Evolutionary conservation across 2,113 vertebrate species (phyloP), one percentile per base, ranked within the genome.

Genomic region (Cephalopholis sonnerati): DNA sequence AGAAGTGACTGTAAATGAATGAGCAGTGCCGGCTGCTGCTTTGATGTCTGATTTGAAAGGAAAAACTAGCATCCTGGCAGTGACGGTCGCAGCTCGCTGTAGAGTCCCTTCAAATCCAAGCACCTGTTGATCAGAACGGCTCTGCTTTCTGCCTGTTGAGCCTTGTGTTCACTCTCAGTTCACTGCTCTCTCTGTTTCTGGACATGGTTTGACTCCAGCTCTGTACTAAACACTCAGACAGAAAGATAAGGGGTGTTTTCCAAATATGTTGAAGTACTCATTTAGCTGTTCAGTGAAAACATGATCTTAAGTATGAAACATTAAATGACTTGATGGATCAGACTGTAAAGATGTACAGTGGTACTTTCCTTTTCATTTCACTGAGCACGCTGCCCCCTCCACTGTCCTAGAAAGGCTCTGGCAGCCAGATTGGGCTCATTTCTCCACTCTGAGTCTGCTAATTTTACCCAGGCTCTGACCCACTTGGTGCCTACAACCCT

Each of bases 391-490:
- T 27, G 5, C 32, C 22, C 15, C 22, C 20, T 22, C 29, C 7
- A 8, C 68, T 27, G 78, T 66, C 72, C 84, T 72, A 87, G 64
- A 87, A 85, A 79, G 50, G 3, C 70, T 39, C 61, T 57, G 32
- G 44, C 63, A 50, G 72, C 57, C 48, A 20, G 68, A 17, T 20
- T 22, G 50, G 36, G 25, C 66, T 66, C 65, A 55, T 75, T 85
- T 69, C 78, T 72, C 29, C 36, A 32, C n/a, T 53, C 57, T 24
- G 29, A 65, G 24, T 53, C 64, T 67, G 80, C 89, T 90, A 86
- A 88, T 72, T 90, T 83, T 88, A 90, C 61, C 59, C 82, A 41
- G 59, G 11, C 77, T 78, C 32, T 90, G 89, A 90, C 86, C 89
- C 86, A 88, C 55, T 88, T 90, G 77, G 69, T 81, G 36, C 62